Base-by-base conservation (phyloP, 2,888 invertebrate genomes). In the Rhagium mordax region DNA sequence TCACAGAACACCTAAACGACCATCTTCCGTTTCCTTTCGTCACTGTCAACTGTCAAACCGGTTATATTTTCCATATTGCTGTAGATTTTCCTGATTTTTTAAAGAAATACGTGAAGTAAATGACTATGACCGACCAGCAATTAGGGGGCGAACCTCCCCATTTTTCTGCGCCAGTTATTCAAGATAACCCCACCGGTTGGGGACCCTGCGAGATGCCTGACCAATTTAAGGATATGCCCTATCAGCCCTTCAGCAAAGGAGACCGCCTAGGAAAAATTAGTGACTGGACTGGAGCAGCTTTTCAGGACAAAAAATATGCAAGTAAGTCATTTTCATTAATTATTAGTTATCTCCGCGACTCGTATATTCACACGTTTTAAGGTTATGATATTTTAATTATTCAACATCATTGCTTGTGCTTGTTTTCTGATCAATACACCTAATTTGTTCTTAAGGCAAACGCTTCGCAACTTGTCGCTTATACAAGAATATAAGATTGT, bases 241-340 rank as follows among this genome's bases (percentile, higher is more conserved):
- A 99, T 89, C 99, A 99, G 89, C 98, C 98, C 49, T 99, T 98
- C 88, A 98, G 98, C 81, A 99, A 99, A 89, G 97, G 97, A 75
- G 99, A 99, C 88, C 94, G 98, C 81, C 91, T 99, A 79, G 99
- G 99, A 82, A 99, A 99, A 92, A 98, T 98, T 83, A 97, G 98
- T 84, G 99, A 99, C 87, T 99, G 99, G 99, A 98, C 98, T 67
- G 96, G 97, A 71, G 94, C 96, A 4, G 94, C 94, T 0, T 94
- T 94, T 82, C 96, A 96, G 84, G 98, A 99, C 85, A 96, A 98
- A 83, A 95, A 98, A 89, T 97, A 97, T 87, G 93, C 95, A 79
- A 96, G 95, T 95, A 89, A 91, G 94, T 90, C 7, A 68, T 49
- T n/a, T n/a, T 13, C 13, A 41, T 41, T 41, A n/a, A n/a, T 48